Base-by-base conservation (phyloP, 1,140 invertebrate genomes). In the Ruditapes philippinarum region DNA sequence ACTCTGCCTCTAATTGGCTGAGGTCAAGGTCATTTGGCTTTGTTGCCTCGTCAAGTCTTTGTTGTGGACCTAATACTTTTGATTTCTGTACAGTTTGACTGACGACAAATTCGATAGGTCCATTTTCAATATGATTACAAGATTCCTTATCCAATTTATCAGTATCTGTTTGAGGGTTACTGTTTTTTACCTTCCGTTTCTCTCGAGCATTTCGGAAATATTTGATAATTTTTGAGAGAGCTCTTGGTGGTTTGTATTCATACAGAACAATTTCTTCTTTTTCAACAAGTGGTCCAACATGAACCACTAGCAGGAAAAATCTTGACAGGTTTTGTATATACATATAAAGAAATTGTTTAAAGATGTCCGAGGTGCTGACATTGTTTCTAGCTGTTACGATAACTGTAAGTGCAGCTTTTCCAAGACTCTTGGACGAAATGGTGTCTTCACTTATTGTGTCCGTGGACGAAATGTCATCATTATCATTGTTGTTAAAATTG, bases 251-350 rank as follows among this genome's bases (percentile, higher is more conserved):
- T 25, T 54, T 62, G 17, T 91, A 90, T 62, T 91, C 54, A 79
- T 92, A 92, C 31, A 92, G 76, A 45, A 89, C 74, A 19, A 92
- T 40, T 65, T 90, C 74, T 25, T 90, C 81, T 31, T 85, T 89
- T 31, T 90, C 86, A n/a, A 91, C 83, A 40, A 92, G 57, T 78
- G 91, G 91, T 42, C 91, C 91, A 25, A 92, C 22, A 57, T 91
- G 91, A 87, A 80, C 89, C 22, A 89, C 89, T 3, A 90, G 40
- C 7, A 92, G 25, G 36, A 81, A 81, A 70, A 84, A 90, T 5
- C 73, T 83, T 31, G 73, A 45, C 22, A 80, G 28, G 25, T 54
- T 42, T 31, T 86, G 73, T 65, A 86, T n/a, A 22, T 88, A 42
- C 0, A 11, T 49, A n/a, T 51, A 82, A 25, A 92, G n/a, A 33